Evolutionary conservation across 2,797 vertebrate species (phyloP).

Genomic region (Pangasius djambal): DNA sequence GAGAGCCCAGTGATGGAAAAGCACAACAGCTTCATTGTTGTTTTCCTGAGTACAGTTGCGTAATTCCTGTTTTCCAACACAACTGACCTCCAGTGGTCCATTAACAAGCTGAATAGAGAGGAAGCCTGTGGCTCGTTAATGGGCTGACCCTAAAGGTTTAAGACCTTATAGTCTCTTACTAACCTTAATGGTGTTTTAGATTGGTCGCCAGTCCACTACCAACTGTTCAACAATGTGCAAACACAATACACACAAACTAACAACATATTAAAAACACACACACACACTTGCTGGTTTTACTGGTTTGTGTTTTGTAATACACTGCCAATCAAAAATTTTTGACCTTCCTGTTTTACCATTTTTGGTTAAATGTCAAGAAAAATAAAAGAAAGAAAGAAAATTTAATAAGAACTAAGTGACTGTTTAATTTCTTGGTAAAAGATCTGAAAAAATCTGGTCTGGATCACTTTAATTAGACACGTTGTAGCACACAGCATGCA

Average conservation of each 20-base stretch:
- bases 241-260: neutral
- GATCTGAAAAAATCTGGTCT: neutral
- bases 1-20: neutral
- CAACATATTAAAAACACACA: neutral
- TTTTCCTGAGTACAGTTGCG: neutral
- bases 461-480: neutral
- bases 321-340: neutral
- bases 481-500: neutral
- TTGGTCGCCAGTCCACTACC: neutral
- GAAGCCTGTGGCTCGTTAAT: neutral
- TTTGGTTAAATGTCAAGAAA: neutral
- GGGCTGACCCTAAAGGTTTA: neutral
- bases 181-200: neutral
- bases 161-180: neutral
- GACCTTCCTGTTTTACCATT: neutral
- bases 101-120: neutral
- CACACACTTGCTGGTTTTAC: neutral
- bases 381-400: too few species aligned
- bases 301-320: neutral
- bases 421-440: neutral
- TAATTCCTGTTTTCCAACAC: neutral
- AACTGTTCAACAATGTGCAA: neutral
- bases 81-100: neutral
- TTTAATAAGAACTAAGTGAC: neutral
- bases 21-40: neutral